Base-by-base conservation (phyloP, 37 sponge, comb jelly and placozoan species). In the Haliclona indistincta region DNA sequence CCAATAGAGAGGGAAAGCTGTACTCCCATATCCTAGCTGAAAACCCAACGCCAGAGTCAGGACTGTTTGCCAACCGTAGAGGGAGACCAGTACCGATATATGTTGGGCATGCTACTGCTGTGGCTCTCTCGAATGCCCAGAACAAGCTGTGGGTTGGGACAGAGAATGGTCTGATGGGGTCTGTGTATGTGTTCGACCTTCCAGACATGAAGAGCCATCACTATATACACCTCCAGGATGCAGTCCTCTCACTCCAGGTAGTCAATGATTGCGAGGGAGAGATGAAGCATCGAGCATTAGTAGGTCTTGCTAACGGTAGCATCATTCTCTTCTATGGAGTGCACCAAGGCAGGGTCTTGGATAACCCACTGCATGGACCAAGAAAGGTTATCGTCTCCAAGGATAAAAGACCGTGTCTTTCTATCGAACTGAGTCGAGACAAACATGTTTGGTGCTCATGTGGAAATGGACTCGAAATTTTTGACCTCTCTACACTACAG, bases 121-220 rank as follows among this genome's bases (percentile, higher is more conserved):
- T 93, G 54, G 73, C 73, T n/a, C 62, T 93, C 25, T 89, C 80
- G 19, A 29, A 76, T 34, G 76, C 67, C 15, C 84, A 88, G 1
- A 69, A 77, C 42, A 88, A 93, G 77, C 73, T 93, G 42, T 93
- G 93, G 93, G 85, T 93, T n/a, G 88, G 88, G 17, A 84, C 89
- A 35, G 93, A 93, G 69, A 84, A 93, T 67, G 89, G 85, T 8
- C 63, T 62, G 23, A 93, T 83, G 78, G 93, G 93, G 1, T 88
- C 93, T 4, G 85, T 88, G 39, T 87, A 93, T 38, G 93, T 93
- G 29, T 93, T 88, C 82, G 76, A 84, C 38, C 73, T 93, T 17
- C 88, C 93, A 17, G 85, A 88, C 72, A 84, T 87, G 89, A 69
- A 77, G 11, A 43, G 54, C 32, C 89, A 93, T 55, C 85, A 93